Evolutionary conservation across 2,113 vertebrate genomes (phyloP), one percentile per base, ranked within the genome.

Genomic region (Sturnira hondurensis): DNA sequence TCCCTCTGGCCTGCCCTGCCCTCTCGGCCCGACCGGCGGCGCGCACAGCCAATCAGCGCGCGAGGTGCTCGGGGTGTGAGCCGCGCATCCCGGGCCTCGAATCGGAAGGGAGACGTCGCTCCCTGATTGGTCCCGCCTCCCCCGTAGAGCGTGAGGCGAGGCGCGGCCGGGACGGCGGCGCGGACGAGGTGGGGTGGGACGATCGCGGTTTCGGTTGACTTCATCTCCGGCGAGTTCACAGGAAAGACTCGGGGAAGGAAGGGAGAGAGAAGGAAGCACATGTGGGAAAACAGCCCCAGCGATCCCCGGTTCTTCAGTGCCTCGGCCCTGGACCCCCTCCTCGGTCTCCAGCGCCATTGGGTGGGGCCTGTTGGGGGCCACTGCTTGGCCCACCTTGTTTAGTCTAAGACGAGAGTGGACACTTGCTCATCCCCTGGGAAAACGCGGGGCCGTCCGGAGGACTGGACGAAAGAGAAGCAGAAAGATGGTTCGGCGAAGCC

Each of bases 91-190:
- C 65, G 80, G 73, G 74, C 96, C 95, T 94, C 84, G 92, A 97
- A 98, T 98, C 96, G 96, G 97, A 97, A 97, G 97, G 96, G 96
- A 97, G 95, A 96, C 97, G 97, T 93, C 87, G 70, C 80, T 92
- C 31, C 58, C 65, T 74, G 84, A 92, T 97, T 95, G 95, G 95
- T 96, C 96, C 97, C 98, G 97, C 97, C 97, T 97, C 61, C 88
- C 88, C 86, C 92, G 90, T 96, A 65, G 94, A 96, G 90, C 63
- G 97, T 98, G 97, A 98, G 97, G 97, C 88, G 91, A 83, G 95
- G 95, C 92, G 28, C 52, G 56, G 73, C 56, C 52, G 33, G 90
- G 82, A 58, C 4, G 87, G 63, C 58, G 86, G 97, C 20, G 89
- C 47, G 47, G 76, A 19, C 50, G 24, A 43, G 87, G 90, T n/a